Percentiles rank a stretch among this genome's conserved stretches.
Evolutionary conservation across 1,140 invertebrate species (phyloP).

Genomic region (Condylostylus longicornis): DNA sequence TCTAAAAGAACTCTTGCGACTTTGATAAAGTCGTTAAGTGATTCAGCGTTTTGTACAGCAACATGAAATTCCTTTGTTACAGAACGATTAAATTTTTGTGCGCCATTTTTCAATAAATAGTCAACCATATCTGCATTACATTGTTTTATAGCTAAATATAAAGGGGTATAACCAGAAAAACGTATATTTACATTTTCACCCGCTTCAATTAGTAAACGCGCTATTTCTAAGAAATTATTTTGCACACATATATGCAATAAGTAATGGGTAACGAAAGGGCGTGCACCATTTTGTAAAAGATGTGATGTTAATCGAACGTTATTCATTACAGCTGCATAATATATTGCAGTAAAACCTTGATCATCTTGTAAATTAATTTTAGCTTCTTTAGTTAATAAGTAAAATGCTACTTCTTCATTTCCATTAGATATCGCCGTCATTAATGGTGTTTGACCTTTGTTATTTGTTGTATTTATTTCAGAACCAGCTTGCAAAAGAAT

Average conservation of each 20-base stretch:
- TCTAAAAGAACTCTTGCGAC: constrained; percentile 34
- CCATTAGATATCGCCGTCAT: constrained; percentile 36
- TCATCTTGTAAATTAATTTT: constrained; percentile 44
- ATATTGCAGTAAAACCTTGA: constrained; percentile 38
- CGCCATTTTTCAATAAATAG: constrained; percentile 34
- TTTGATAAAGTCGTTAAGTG: constrained; percentile 24
- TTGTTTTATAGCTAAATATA: constrained; percentile 43
- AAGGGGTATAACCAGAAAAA: constrained; percentile 39
- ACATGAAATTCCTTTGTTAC: constrained; percentile 37
- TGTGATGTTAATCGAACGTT: constrained; percentile 29
- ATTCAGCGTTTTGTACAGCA: constrained; percentile 33
- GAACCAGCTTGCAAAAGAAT: constrained; percentile 41
- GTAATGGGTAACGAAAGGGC: constrained; percentile 39
- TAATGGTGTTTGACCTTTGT: constrained; percentile 40
- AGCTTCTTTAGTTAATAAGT: constrained; percentile 37
- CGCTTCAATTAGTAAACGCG: constrained; percentile 32
- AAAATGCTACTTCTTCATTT: constrained; percentile 32
- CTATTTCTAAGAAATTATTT: constrained; percentile 35
- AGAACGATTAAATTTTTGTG: constrained; percentile 10
- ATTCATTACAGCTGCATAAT: constrained; percentile 38
- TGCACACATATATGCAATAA: constrained; percentile 40
- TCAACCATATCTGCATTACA: constrained; percentile 36
- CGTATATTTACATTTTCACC: constrained; percentile 38
- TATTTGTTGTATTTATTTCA: constrained; percentile 40
- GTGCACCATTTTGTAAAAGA: constrained; percentile 38